Percentiles rank a stretch among this genome's conserved stretches.
Evolutionary conservation across 2,888 invertebrate species (phyloP).

Genomic region (Steromphala cineraria): DNA sequence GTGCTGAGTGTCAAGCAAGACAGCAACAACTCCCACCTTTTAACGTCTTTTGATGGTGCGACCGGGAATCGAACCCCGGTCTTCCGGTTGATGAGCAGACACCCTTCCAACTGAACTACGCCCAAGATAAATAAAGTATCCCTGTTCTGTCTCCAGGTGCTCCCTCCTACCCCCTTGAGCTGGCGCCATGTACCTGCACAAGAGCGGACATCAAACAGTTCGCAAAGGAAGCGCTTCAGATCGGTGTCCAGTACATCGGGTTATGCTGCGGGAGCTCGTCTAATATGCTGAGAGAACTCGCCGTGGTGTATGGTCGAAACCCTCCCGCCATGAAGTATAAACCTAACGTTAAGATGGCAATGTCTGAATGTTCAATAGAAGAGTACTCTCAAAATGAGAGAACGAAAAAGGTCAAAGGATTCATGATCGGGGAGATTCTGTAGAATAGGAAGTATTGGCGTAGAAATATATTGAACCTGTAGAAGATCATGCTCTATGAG

Average conservation of each 20-base stretch:
- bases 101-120: too few relatives aligned
- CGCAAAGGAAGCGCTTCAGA: constrained; percentile 52
- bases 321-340: constrained; percentile 56
- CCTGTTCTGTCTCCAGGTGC: constrained; percentile 44
- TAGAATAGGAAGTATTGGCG: background rate
- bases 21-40: too few relatives aligned
- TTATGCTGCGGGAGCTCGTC: constrained; percentile 69
- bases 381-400: background rate
- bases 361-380: background rate
- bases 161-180: constrained; percentile 55
- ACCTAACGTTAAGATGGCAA: constrained; percentile 50
- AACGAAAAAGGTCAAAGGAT: background rate
- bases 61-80: too few relatives aligned
- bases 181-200: constrained; percentile 50
- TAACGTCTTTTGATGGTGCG: too few relatives aligned
- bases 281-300: constrained; percentile 58
- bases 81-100: too few relatives aligned
- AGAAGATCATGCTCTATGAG: too few relatives aligned
- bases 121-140: background rate
- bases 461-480: too few relatives aligned
- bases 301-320: constrained; percentile 55
- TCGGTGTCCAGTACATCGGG: constrained; percentile 66
- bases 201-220: constrained; percentile 58
- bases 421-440: background rate
- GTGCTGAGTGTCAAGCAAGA: too few relatives aligned